A percentile compares a stretch with the other conserved stretches of the same genome.
Evolutionary conservation across 53 echinoderm and acorn worm species (phyloP).

Genomic region (Paracentrotus lividus): DNA sequence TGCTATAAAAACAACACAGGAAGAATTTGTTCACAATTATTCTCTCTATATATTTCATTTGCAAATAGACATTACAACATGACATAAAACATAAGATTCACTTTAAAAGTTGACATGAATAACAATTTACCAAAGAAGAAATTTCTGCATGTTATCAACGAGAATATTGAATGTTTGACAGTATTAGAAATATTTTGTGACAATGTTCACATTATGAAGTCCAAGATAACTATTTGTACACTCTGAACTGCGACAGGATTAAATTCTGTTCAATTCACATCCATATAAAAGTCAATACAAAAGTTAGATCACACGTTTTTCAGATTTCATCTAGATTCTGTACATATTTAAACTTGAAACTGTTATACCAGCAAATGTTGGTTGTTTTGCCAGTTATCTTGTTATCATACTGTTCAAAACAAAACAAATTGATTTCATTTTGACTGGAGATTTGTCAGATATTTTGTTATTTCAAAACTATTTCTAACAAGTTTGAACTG

Average conservation of each 20-base stretch:
- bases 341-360: neutral
- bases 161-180: neutral
- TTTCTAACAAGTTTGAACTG: too few relatives aligned
- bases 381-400: too few relatives aligned
- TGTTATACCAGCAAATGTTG: too few relatives aligned
- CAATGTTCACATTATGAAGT: neutral
- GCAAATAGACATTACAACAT: slow-evolving; percentile 37
- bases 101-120: slow-evolving; percentile 15
- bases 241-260: neutral
- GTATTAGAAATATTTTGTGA: neutral
- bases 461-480: too few relatives aligned
- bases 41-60: slow-evolving; percentile 48
- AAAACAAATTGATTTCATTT: too few relatives aligned
- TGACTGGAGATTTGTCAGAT: too few relatives aligned
- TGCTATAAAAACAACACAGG: too few relatives aligned
- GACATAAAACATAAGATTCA: slow-evolving; percentile 4
- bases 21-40: neutral
- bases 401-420: too few relatives aligned
- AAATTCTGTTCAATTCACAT: neutral
- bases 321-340: slow-evolving; percentile 12
- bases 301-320: neutral
- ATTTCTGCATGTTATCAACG: neutral
- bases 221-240: neutral
- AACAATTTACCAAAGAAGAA: neutral
- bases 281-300: slow-evolving; percentile 9